Evolutionary conservation across 2,888 invertebrate genomes (phyloP).

Genomic region (Gandaritis pyraliata): DNA sequence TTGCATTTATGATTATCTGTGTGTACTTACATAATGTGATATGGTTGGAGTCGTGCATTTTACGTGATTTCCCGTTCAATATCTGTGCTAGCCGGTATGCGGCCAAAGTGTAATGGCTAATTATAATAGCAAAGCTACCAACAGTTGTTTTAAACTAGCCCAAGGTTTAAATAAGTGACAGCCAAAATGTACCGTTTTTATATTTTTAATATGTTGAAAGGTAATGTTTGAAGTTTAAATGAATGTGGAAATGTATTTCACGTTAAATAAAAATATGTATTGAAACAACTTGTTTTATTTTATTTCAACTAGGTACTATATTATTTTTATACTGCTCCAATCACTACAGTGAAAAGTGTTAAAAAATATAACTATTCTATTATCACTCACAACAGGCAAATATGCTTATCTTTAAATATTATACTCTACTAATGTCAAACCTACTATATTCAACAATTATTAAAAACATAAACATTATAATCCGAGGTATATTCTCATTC

Average conservation of each 20-base stretch:
- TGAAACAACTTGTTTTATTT: conserved; percentile 48
- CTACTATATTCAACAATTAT: background rate
- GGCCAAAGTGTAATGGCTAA: background rate
- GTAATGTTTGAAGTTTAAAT: conserved; percentile 60
- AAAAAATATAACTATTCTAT: background rate
- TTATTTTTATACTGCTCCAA: conserved; percentile 49
- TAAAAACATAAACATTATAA: background rate
- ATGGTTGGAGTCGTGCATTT: background rate
- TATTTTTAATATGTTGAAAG: conserved; percentile 47
- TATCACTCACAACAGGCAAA: background rate
- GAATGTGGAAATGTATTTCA: conserved; percentile 66
- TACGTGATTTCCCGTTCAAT: conserved; percentile 5
- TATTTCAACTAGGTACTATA: too few relatives aligned
- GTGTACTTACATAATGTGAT: background rate
- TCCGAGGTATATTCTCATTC: conserved; percentile 9
- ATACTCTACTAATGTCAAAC: background rate
- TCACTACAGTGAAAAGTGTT: conserved; percentile 8
- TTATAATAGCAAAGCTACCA: conserved; percentile 4
- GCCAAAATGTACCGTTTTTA: conserved; percentile 22
- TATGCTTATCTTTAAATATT: background rate
- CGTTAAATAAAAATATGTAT: conserved; percentile 75
- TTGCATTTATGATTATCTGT: conserved; percentile 2
- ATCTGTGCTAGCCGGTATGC: background rate
- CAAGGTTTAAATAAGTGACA: conserved; percentile 24
- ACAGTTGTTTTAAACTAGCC: conserved; percentile 8